These are phyloP conservation scores for Teleiodes luculella DNA, from an alignment of 2,888 invertebrate species.

Conservation along the genomic window DNA sequence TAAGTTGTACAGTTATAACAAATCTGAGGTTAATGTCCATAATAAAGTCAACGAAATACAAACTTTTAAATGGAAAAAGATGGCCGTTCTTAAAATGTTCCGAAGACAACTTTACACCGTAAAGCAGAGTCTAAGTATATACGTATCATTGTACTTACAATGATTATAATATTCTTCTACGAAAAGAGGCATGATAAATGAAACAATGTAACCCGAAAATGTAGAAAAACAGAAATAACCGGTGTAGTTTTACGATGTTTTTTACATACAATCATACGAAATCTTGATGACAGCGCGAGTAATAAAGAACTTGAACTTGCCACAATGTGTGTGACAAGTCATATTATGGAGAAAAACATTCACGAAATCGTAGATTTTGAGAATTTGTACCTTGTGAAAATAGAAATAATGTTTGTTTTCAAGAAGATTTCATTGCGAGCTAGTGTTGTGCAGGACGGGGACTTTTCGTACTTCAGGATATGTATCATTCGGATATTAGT, in stretches of 20 bases:
- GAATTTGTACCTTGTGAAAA: slow-evolving; percentile 20
- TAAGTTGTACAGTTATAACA: not conserved
- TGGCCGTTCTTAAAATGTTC: not conserved
- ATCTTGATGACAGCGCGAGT: slow-evolving; percentile 65
- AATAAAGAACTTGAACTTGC: slow-evolving; percentile 57
- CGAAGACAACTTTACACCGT: not conserved
- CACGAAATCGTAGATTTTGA: not conserved
- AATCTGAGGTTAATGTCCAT: not conserved
- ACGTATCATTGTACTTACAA: too few species aligned
- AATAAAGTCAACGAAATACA: not conserved
- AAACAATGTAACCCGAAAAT: not conserved
- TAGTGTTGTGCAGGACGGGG: not conserved
- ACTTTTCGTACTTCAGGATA: too few species aligned
- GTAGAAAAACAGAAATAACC: slow-evolving; percentile 4
- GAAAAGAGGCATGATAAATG: not conserved
- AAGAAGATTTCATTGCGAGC: not conserved
- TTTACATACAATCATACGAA: slow-evolving; percentile 24
- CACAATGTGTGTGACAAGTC: slow-evolving; percentile 11
- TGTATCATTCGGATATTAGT: too few species aligned
- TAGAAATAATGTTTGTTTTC: slow-evolving; percentile 28
- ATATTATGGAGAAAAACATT: slow-evolving; percentile 19
- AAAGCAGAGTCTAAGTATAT: not conserved
- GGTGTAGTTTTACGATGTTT: slow-evolving; percentile 7
- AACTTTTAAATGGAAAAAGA: not conserved
- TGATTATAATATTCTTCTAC: not conserved